These are phyloP conservation scores for Neomonachus schauinslandi DNA, from an alignment of 2,113 vertebrate species.

Conservation along the genomic window DNA sequence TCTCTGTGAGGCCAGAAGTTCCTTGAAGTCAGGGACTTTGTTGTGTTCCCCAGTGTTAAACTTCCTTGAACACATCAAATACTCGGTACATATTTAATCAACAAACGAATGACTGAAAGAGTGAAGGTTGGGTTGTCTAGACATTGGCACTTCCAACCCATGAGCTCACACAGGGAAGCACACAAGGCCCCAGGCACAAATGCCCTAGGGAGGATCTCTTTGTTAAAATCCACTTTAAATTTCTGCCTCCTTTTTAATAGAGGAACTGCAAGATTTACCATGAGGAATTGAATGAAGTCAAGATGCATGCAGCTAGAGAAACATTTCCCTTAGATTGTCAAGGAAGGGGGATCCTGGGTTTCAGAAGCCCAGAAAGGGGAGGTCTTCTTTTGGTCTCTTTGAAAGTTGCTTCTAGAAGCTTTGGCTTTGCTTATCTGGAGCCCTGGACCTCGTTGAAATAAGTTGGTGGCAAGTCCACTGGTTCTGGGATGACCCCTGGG, in stretches of 20 bases:
- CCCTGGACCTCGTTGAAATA: not conserved
- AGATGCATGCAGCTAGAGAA: accelerated
- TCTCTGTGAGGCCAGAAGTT: not conserved
- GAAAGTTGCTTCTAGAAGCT: not conserved
- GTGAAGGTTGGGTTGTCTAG: not conserved
- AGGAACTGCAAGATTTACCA: not conserved
- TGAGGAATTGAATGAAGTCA: not conserved
- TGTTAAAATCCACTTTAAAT: not conserved
- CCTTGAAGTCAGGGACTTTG: not conserved
- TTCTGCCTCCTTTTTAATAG: not conserved
- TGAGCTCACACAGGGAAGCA: not conserved
- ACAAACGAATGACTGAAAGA: not conserved
- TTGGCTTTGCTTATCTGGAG: not conserved
- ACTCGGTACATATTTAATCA: slow-evolving; percentile 11
- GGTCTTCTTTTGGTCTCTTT: not conserved
- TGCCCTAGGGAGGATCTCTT: not conserved
- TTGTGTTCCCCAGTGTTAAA: not conserved
- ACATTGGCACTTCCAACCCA: not conserved
- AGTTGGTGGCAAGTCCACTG: not conserved
- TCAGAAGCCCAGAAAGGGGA: not conserved
- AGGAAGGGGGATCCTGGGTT: not conserved
- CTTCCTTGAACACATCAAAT: not conserved
- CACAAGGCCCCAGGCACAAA: accelerated
- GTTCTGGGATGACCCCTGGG: not conserved
- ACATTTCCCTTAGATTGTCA: not conserved